These are phyloP conservation scores for Macaca nemestrina DNA, from an alignment of 2,113 vertebrate genomes.

Conservation along the genomic window DNA sequence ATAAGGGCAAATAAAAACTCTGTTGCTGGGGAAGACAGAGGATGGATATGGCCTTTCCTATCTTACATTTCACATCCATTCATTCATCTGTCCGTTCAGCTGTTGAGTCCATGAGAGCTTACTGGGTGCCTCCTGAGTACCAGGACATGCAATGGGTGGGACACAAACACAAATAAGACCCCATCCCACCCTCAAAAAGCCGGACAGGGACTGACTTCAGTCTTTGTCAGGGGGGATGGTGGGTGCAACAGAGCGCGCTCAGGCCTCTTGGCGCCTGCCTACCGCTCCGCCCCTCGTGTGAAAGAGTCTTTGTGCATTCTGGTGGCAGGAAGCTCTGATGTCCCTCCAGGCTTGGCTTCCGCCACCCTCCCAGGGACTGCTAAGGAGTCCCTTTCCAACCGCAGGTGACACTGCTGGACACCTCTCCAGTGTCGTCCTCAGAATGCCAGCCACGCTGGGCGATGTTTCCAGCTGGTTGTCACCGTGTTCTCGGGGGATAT, in stretches of 20 bases:
- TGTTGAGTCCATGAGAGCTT: not conserved
- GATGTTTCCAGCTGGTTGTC: not conserved
- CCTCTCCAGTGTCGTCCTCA: not conserved
- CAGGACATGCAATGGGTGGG: not conserved
- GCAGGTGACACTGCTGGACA: no score
- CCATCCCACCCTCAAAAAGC: not conserved
- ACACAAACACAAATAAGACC: not conserved
- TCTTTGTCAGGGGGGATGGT: not conserved
- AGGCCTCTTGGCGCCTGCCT: not conserved
- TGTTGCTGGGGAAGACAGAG: not conserved
- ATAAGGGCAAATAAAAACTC: no score
- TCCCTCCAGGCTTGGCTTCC: not conserved
- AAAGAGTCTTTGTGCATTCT: not conserved
- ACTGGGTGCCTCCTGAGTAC: not conserved
- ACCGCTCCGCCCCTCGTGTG: rapidly evolving
- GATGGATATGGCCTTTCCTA: not conserved
- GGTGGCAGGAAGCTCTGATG: not conserved
- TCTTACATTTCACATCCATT: not conserved
- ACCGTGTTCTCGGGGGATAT: not conserved
- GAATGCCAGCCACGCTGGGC: not conserved
- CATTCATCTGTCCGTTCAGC: not conserved
- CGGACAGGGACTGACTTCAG: not conserved
- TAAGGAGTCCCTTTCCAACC: no score
- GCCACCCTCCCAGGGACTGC: not conserved
- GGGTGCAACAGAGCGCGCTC: not conserved